These are phyloP conservation scores for Papilio dardanus DNA, from an alignment of 1,140 invertebrate species.

Conservation along the genomic window DNA sequence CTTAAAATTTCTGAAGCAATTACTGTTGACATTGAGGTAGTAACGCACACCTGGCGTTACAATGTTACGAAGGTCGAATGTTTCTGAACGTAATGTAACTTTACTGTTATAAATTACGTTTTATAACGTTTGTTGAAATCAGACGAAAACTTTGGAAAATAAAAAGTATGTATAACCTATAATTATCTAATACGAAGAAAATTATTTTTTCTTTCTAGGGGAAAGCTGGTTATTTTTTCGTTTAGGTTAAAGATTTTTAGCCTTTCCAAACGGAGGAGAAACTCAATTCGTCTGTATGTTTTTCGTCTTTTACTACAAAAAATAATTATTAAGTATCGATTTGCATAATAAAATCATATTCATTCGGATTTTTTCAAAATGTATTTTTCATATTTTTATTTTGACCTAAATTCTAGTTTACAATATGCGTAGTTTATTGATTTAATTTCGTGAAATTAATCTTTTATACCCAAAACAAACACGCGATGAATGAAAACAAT, in stretches of 20 bases:
- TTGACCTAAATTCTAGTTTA: background rate
- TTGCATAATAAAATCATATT: too few relatives aligned
- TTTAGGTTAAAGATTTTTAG: too few relatives aligned
- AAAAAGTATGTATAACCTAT: too few relatives aligned
- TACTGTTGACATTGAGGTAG: slow-evolving; percentile 1
- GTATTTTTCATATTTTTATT: background rate
- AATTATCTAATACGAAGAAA: background rate
- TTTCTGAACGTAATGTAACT: slow-evolving; percentile 5
- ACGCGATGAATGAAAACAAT: background rate
- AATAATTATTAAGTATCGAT: too few relatives aligned
- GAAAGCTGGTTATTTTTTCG: too few relatives aligned
- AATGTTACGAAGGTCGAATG: background rate
- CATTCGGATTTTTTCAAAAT: too few relatives aligned
- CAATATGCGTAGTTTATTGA: background rate
- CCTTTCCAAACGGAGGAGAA: too few relatives aligned
- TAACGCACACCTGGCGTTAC: slow-evolving; percentile 8
- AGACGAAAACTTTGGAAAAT: background rate
- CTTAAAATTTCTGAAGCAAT: background rate
- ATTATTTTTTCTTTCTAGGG: background rate
- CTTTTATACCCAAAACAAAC: background rate
- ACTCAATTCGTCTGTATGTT: too few relatives aligned
- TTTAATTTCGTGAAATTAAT: background rate
- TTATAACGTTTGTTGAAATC: background rate
- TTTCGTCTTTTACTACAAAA: too few relatives aligned
- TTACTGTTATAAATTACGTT: slow-evolving; percentile 18